Evolutionary conservation across 2,113 vertebrate species (phyloP).

Genomic region (Corydoras sp.): DNA sequence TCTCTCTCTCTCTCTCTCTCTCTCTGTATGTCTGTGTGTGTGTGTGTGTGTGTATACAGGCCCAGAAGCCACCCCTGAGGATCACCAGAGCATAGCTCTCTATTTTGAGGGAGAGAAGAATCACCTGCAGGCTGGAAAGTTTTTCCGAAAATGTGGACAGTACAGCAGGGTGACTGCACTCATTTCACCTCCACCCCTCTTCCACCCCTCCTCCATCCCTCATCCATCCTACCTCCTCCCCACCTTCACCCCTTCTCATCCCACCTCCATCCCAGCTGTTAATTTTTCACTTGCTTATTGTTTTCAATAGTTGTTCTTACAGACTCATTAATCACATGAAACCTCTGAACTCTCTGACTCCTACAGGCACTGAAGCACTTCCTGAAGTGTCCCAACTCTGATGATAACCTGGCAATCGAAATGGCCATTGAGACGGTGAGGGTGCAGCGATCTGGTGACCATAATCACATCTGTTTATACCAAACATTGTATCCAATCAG

Average conservation of each 20-base stretch:
- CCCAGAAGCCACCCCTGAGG: conserved; percentile 79
- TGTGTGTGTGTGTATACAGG: conserved; percentile 58
- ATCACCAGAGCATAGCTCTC: conserved; percentile 93
- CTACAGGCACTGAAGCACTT: conserved; percentile 91
- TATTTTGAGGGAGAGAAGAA: conserved; percentile 95
- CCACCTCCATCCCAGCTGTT: not conserved
- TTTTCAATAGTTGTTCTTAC: not conserved
- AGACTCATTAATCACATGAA: not conserved
- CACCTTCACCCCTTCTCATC: not conserved
- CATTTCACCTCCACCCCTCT: not conserved
- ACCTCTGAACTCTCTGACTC: conserved; percentile 2
- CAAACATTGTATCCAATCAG: no score
- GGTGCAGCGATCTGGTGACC: no score
- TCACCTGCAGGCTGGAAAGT: conserved; percentile 89
- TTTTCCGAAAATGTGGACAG: conserved; percentile 90
- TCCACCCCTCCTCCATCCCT: not conserved
- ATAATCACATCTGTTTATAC: no score
- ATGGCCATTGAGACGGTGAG: conserved; percentile 97
- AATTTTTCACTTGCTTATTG: not conserved
- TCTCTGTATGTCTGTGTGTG: not conserved
- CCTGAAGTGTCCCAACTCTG: conserved; percentile 80
- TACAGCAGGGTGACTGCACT: conserved; percentile 76
- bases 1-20: not conserved
- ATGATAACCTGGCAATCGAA: conserved; percentile 85
- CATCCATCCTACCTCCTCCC: not conserved